These are phyloP conservation scores for Electrophaes corylata DNA, from an alignment of 2,888 invertebrate genomes.

Conservation along the genomic window DNA sequence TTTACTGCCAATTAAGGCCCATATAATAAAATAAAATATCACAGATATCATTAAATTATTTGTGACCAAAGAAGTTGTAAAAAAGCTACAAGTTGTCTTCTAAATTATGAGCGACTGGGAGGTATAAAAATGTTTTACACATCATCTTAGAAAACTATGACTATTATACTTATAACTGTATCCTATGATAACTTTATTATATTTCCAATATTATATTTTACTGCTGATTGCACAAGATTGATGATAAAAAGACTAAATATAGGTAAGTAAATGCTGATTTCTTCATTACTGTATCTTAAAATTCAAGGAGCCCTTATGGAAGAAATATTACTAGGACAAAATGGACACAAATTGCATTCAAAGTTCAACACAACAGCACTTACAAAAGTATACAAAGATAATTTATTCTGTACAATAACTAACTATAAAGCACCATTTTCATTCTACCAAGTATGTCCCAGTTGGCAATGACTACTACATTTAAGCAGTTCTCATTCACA, in stretches of 20 bases:
- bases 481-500: slow-evolving; percentile 40
- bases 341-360: slow-evolving; percentile 32
- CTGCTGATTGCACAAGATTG: slow-evolving; percentile 60
- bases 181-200: slow-evolving; percentile 39
- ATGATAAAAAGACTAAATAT: slow-evolving; percentile 21
- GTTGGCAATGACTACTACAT: slow-evolving; percentile 55
- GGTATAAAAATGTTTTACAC: slow-evolving; percentile 44
- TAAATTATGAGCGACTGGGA: slow-evolving; percentile 60
- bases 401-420: slow-evolving; percentile 84
- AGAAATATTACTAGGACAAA: slow-evolving; percentile 12
- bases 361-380: slow-evolving; percentile 58
- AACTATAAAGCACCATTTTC: slow-evolving; percentile 83
- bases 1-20: slow-evolving; percentile 78
- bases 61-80: slow-evolving; percentile 75
- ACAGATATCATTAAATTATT: slow-evolving; percentile 82
- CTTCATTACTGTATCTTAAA: slow-evolving; percentile 5
- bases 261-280: slow-evolving; percentile 18
- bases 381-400: slow-evolving; percentile 76
- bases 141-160: slow-evolving; percentile 46
- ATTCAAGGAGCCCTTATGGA: slow-evolving; percentile 17
- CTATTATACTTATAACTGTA: slow-evolving; percentile 44
- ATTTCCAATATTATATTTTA: slow-evolving; percentile 40
- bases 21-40: slow-evolving; percentile 82
- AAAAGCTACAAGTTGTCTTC: slow-evolving; percentile 50
- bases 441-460: slow-evolving; percentile 63